Evolutionary conservation across 2,888 invertebrate species (phyloP), one percentile per base, ranked within the genome.

Genomic region (Drosophila affinis): DNA sequence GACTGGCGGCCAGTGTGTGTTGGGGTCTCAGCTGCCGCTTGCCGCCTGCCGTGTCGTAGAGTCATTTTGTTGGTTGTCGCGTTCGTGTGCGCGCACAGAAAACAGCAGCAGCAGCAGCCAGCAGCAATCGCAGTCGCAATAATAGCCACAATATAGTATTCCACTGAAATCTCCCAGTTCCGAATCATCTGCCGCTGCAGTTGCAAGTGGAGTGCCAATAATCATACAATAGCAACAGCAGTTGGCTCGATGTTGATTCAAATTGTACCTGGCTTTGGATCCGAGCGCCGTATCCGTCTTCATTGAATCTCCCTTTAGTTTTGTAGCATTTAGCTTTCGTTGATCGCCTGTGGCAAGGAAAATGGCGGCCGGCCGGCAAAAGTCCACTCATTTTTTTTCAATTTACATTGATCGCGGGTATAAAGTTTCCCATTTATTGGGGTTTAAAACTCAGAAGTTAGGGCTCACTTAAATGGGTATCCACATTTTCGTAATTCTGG

Each of bases 11-110:
- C 46, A 58, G 55, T 67, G 70, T 49, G 68, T 81, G 84, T 84
- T 81, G 82, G 71, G 72, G 72, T 59, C 58, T 52, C 58, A 68
- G 57, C 72, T 73, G 79, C 70, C 77, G 75, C 72, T 62, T 69
- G 81, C 77, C 62, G 63, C 51, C 54, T 57, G 51, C 54, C 57
- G 53, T 55, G 57, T 74, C 54, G 76, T 90, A 91, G 91, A 91
- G 89, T 90, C 89, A 90, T 90, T 88, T 91, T 89, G 91, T 90
- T 91, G 90, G 91, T 91, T 91, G 91, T 90, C 90, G 91, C 89
- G 91, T 90, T 88, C 89, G 83, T 80, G 81, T 84, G 81, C 81
- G 82, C 87, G 87, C 81, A 81, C 79, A 70, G 67, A 70, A 79
- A 82, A 68, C 60, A 62, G 58, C 60, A 69, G 53, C 81, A n/a